A percentile compares a stretch with the other conserved stretches of the same genome.
Evolutionary conservation across 2,113 vertebrate species (phyloP).

Genomic region (Dissostichus mawsoni): DNA sequence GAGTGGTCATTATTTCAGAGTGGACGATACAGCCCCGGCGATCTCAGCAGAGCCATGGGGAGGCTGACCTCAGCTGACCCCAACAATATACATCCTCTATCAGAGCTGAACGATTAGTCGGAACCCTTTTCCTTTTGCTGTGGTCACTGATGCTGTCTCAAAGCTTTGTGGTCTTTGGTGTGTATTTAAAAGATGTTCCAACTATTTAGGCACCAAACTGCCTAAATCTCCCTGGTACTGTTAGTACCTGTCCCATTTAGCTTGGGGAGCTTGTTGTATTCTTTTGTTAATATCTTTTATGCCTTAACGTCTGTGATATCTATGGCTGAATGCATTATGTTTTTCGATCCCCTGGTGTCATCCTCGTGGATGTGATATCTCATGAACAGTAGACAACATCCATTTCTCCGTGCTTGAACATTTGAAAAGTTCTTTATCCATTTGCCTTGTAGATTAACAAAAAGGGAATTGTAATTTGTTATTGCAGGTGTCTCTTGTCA

Average conservation of each 20-base stretch:
- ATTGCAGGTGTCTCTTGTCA: background rate
- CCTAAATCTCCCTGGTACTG: background rate
- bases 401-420: background rate
- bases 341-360: too few species aligned
- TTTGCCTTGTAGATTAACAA: background rate
- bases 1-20: slow-evolving; percentile 11
- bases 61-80: slow-evolving; percentile 37
- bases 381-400: too few species aligned
- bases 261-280: background rate
- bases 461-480: background rate
- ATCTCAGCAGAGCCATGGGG: slow-evolving; percentile 13
- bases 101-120: slow-evolving; percentile 5
- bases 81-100: background rate
- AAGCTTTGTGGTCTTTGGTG: background rate
- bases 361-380: too few species aligned
- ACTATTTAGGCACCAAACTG: background rate
- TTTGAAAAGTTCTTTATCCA: background rate
- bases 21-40: background rate
- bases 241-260: background rate
- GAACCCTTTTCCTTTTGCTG: background rate
- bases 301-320: background rate
- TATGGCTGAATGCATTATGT: too few species aligned
- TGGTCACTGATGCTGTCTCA: background rate
- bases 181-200: background rate
- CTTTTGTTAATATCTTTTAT: background rate